Percentiles rank a stretch among this genome's conserved stretches.
Conservation (phyloP, 1,140 invertebrate species). For the Daktulosphaira vitifoliae region DNA sequence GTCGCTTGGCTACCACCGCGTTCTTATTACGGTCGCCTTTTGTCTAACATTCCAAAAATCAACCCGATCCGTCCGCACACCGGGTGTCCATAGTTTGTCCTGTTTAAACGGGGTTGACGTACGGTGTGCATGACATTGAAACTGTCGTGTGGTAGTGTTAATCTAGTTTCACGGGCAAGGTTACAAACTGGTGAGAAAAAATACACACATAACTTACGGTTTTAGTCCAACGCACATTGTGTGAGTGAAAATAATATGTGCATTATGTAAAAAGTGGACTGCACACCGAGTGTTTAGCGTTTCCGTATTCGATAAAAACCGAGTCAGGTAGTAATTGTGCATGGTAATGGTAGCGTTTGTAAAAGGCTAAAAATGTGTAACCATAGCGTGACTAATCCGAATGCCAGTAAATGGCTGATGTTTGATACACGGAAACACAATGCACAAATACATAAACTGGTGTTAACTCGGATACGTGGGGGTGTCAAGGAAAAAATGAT, state of each 20-base stretch:
- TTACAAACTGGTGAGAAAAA: too few relatives aligned
- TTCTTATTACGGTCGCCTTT: background rate
- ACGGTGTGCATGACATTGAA: too few relatives aligned
- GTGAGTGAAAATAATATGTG: too few relatives aligned
- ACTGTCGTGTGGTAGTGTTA: too few relatives aligned
- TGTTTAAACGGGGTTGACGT: too few relatives aligned
- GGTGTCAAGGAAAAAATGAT: too few relatives aligned
- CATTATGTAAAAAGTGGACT: background rate
- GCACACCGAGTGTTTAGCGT: background rate
- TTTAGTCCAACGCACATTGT: too few relatives aligned
- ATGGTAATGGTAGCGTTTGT: background rate
- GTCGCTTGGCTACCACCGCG: slow-evolving; percentile 3
- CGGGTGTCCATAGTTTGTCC: background rate
- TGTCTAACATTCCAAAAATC: background rate
- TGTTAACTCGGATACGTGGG: too few relatives aligned
- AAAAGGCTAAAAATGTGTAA: background rate
- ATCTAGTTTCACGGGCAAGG: too few relatives aligned
- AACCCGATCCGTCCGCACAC: slow-evolving; percentile 14
- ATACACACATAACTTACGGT: too few relatives aligned
- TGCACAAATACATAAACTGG: too few relatives aligned
- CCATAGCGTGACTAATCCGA: slow-evolving; percentile 21
- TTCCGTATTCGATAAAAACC: slow-evolving; percentile 14
- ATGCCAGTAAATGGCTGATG: background rate
- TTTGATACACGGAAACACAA: background rate
- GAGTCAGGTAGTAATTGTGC: background rate